Percentiles rank a stretch among this genome's conserved stretches.
Evolutionary conservation across 1,140 invertebrate species (phyloP).

Genomic region (Zaprionus gabonicus): DNA sequence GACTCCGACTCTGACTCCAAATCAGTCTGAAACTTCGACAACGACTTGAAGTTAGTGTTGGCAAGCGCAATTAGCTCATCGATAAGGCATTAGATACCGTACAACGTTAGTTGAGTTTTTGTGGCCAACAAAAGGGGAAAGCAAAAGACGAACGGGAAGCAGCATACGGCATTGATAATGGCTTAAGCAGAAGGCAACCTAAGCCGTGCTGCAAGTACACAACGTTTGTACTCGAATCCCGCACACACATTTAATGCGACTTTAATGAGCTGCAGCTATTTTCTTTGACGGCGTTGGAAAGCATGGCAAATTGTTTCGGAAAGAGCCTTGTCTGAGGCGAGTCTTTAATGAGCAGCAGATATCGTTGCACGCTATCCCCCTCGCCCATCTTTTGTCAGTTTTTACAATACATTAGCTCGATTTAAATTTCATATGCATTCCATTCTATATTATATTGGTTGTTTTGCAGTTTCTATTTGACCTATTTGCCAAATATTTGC

Average conservation of each 20-base stretch:
- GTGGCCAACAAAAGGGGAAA: slow-evolving; percentile 19
- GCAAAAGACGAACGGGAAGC: slow-evolving; percentile 21
- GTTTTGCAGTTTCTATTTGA: background rate
- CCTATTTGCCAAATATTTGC: slow-evolving; percentile 38
- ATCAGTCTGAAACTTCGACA: background rate
- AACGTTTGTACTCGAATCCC: slow-evolving; percentile 1
- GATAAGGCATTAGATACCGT: slow-evolving; percentile 32
- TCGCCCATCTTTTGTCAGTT: background rate
- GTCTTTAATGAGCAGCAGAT: slow-evolving; percentile 29
- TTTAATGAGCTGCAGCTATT: slow-evolving; percentile 53
- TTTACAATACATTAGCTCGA: background rate
- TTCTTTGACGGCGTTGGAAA: slow-evolving; percentile 29
- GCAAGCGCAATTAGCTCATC: slow-evolving; percentile 37
- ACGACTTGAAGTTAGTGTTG: slow-evolving; percentile 9
- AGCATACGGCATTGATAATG: slow-evolving; percentile 14
- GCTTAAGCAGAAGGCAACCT: slow-evolving; percentile 10
- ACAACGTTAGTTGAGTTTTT: slow-evolving; percentile 13
- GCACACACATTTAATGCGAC: slow-evolving; percentile 44
- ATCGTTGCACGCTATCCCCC: slow-evolving; percentile 10
- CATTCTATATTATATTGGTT: background rate
- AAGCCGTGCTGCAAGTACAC: slow-evolving; percentile 39
- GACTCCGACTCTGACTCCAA: background rate
- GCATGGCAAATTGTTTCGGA: slow-evolving; percentile 32
- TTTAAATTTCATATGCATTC: background rate
- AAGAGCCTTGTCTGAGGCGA: background rate